Percentiles rank a stretch among this genome's conserved stretches.
Conservation (phyloP, 1,140 invertebrate genomes). For the Helicoverpa armigera region DNA sequence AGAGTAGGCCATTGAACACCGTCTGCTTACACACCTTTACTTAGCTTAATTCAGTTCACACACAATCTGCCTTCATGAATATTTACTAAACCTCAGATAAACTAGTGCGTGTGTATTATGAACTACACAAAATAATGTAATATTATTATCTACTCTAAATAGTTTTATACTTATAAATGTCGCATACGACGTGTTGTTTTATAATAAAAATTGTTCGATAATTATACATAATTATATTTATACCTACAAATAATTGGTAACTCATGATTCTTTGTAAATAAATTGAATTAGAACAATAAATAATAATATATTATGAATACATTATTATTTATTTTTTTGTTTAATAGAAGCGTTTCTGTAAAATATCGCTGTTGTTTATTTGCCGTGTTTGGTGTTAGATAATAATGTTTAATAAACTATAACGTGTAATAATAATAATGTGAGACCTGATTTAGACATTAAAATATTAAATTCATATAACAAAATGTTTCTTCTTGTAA, state of each 20-base stretch:
- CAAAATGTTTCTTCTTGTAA: constrained; percentile 51
- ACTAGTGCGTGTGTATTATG: constrained; percentile 1
- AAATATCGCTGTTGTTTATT: constrained; percentile 67
- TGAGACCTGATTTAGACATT: constrained; percentile 64
- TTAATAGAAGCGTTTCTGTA: constrained; percentile 68
- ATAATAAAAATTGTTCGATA: constrained; percentile 65
- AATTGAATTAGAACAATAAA: constrained; percentile 58
- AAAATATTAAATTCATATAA: constrained; percentile 53
- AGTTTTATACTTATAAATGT: constrained; percentile 51
- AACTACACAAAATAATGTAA: constrained; percentile 11
- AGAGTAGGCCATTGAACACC: constrained; percentile 2
- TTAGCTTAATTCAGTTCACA: constrained; percentile 4
- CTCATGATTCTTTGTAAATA: constrained; percentile 60
- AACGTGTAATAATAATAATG: constrained; percentile 50
- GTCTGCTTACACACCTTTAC: neutral
- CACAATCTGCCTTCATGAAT: neutral
- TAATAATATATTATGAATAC: constrained; percentile 24
- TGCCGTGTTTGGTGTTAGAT: constrained; percentile 79
- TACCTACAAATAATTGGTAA: constrained; percentile 33
- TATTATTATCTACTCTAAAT: constrained; percentile 48
- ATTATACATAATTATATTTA: constrained; percentile 62
- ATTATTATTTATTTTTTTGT: constrained; percentile 35
- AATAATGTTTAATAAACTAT: constrained; percentile 43
- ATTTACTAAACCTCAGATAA: constrained; percentile 27
- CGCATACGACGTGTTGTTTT: constrained; percentile 54